Percentiles rank a stretch among this genome's conserved stretches.
Evolutionary conservation across 1,140 invertebrate species (phyloP).

Genomic region (Lepidurus packardi): DNA sequence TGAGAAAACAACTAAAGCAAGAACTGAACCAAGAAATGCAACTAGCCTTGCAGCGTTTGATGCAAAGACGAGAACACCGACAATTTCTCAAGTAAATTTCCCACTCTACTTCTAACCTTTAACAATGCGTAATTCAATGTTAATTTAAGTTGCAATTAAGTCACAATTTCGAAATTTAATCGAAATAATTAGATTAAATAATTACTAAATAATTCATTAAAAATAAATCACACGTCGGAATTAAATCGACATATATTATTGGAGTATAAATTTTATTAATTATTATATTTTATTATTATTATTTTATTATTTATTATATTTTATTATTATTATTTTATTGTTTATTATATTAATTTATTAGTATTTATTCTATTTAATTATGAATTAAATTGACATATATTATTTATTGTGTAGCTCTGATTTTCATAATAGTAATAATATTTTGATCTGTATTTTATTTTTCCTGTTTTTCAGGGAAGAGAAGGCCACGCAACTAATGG

Average conservation of each 20-base stretch:
- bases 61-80: constrained; percentile 19
- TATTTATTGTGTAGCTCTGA: no score
- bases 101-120: background rate
- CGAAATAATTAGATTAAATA: no score
- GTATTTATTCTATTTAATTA: background rate
- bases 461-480: background rate
- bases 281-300: constrained; percentile 3
- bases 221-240: no score
- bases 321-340: background rate
- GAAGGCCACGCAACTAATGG: constrained; percentile 25
- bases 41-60: constrained; percentile 10
- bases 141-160: no score
- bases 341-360: background rate
- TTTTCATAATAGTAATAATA: no score
- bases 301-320: background rate
- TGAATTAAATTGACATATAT: no score
- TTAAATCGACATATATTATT: no score
- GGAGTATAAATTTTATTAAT: background rate
- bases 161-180: no score
- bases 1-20: constrained; percentile 24
- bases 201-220: no score
- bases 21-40: constrained; percentile 20
- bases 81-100: constrained; percentile 20
- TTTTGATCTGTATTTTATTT: background rate
- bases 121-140: no score